Percentiles rank a stretch among this genome's conserved stretches.
Conservation (phyloP, 2,113 vertebrate genomes). For the Todiramphus saurophagus region DNA sequence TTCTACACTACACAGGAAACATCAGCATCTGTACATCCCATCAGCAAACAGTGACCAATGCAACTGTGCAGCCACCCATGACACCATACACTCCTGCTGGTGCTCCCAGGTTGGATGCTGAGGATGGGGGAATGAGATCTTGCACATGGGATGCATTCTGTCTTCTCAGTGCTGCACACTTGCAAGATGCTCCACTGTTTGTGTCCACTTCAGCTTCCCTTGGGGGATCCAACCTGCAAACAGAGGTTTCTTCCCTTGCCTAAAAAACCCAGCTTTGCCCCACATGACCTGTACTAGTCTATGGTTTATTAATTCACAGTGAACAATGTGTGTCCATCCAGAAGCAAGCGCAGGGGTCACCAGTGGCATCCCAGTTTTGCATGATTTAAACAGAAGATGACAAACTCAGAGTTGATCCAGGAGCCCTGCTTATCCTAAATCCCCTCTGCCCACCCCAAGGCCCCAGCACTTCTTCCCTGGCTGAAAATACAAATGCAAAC, state of each 20-base stretch:
- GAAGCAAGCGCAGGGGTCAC: not conserved
- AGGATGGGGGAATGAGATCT: not conserved
- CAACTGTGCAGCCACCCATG: not conserved
- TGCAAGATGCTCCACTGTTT: not conserved
- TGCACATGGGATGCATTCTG: not conserved
- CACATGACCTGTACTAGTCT: no score
- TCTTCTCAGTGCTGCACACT: not conserved
- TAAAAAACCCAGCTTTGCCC: not conserved
- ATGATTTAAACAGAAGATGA: not conserved
- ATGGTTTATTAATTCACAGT: not conserved
- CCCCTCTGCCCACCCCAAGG: not conserved
- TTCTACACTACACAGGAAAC: not conserved
- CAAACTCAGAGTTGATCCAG: not conserved
- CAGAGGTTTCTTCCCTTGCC: not conserved
- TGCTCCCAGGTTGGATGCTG: not conserved
- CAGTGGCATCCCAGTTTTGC: not conserved
- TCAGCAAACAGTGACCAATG: not conserved
- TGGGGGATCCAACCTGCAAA: not conserved
- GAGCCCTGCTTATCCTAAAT: not conserved
- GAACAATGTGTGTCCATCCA: not conserved
- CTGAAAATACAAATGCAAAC: not conserved
- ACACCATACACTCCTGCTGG: not conserved
- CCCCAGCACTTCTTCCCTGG: not conserved
- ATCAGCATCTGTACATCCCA: not conserved
- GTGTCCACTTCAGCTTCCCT: not conserved